Percentiles rank a stretch among this genome's conserved stretches.
These are phyloP conservation scores for Musca vetustissima DNA, from an alignment of 1,140 invertebrate genomes.

Conservation along the genomic window DNA sequence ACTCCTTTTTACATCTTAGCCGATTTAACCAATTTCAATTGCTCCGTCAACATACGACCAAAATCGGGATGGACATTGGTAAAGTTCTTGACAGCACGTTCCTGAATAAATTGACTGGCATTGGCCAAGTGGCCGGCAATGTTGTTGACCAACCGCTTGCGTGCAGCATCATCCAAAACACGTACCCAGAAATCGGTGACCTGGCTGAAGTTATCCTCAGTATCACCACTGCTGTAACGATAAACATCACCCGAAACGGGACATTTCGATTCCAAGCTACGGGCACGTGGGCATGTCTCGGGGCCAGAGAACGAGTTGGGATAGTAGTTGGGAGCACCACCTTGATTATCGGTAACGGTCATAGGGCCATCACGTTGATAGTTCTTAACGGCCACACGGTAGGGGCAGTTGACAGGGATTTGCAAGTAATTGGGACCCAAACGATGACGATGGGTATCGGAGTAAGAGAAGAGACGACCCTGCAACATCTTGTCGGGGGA, in stretches of 20 bases:
- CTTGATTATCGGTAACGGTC: conserved; percentile 66
- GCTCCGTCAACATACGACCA: conserved; percentile 66
- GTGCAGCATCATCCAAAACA: conserved; percentile 72
- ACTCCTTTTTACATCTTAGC: conserved; percentile 59
- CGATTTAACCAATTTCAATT: conserved; percentile 61
- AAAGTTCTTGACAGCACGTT: conserved; percentile 79
- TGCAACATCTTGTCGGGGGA: conserved; percentile 96
- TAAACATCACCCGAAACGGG: conserved; percentile 65
- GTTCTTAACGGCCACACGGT: conserved; percentile 66
- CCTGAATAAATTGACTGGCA: conserved; percentile 84
- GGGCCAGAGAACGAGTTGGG: conserved; percentile 94
- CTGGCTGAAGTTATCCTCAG: conserved; percentile 90
- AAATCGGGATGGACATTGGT: conserved; percentile 68
- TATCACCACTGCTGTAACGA: conserved; percentile 77
- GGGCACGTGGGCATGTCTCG: conserved; percentile 60
- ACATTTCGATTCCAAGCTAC: conserved; percentile 60
- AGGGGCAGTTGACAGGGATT: conserved; percentile 94
- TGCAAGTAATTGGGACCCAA: conserved; percentile 91
- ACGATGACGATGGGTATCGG: conserved; percentile 91
- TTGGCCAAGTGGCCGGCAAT: conserved; percentile 76
- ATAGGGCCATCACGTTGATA: conserved; percentile 88
- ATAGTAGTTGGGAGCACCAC: conserved; percentile 89
- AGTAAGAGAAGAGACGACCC: conserved; percentile 91
- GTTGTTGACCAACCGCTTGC: conserved; percentile 75
- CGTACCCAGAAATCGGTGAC: conserved; percentile 79